Evolutionary conservation across 2,888 invertebrate species (phyloP).

Genomic region (Pristionchus maxplancki): DNA sequence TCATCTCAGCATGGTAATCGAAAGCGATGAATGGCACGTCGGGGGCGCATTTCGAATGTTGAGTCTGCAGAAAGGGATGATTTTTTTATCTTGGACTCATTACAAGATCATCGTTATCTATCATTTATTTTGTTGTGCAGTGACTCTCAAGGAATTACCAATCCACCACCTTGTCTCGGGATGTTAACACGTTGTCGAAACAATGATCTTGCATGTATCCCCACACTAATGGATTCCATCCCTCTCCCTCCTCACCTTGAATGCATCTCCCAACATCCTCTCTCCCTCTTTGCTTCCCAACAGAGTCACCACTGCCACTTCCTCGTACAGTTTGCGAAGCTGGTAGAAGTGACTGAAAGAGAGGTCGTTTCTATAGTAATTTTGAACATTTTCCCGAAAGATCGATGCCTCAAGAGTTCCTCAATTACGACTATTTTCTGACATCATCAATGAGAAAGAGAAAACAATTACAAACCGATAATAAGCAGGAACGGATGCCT

Average conservation of each 20-base stretch:
- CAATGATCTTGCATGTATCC: too few species aligned
- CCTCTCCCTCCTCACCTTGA: conserved; percentile 81
- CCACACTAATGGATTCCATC: too few species aligned
- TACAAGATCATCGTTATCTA: too few species aligned
- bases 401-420: background rate
- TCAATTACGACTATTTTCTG: background rate
- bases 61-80: conserved; percentile 81
- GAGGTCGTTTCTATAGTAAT: background rate
- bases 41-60: conserved; percentile 65
- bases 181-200: too few species aligned
- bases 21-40: conserved; percentile 92
- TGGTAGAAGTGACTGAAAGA: conserved; percentile 70
- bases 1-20: conserved; percentile 82
- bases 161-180: too few species aligned
- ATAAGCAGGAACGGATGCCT: conserved; percentile 93
- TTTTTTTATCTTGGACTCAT: background rate
- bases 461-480: conserved; percentile 82
- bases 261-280: conserved; percentile 93
- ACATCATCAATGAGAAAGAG: background rate
- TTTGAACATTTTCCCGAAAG: background rate
- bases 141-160: too few species aligned
- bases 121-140: too few species aligned
- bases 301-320: conserved; percentile 93
- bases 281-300: conserved; percentile 95
- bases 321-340: conserved; percentile 91